Percentiles rank a stretch among this genome's conserved stretches.
Evolutionary conservation across 2,113 vertebrate genomes (phyloP).

Genomic region (Lota lota): DNA sequence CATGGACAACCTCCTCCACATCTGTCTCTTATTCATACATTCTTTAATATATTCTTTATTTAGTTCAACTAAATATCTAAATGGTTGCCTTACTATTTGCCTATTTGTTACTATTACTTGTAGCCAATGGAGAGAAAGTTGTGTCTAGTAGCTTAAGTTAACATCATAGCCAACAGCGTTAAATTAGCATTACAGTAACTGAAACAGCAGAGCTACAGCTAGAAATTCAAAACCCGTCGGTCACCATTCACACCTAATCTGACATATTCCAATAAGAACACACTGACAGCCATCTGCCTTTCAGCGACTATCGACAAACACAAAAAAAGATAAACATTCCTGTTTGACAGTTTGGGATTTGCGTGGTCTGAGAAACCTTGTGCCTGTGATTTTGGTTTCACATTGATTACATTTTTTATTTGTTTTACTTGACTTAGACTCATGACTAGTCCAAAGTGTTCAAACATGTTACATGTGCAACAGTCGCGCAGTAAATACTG

Average conservation of each 20-base stretch:
- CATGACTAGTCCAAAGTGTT: conserved; percentile 35
- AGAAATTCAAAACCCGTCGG: conserved; percentile 19
- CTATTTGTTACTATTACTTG: too few species aligned
- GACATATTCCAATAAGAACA: conserved; percentile 44
- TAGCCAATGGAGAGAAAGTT: too few species aligned
- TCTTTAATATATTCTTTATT: too few species aligned
- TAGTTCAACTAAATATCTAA: too few species aligned
- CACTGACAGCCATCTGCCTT: conserved; percentile 32
- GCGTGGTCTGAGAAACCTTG: conserved; percentile 11
- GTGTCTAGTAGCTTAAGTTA: too few species aligned
- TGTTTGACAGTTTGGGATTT: conserved; percentile 22
- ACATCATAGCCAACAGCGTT: not conserved
- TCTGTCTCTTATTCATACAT: too few species aligned
- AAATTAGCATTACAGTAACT: too few species aligned
- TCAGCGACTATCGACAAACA: conserved; percentile 25
- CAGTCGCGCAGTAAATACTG: not conserved
- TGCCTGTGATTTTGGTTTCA: conserved; percentile 28
- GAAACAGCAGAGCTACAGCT: conserved; percentile 10
- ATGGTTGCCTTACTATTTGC: too few species aligned
- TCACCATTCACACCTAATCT: conserved; percentile 20
- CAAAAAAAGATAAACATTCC: conserved; percentile 21
- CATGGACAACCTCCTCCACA: too few species aligned
- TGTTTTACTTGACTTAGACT: conserved; percentile 22
- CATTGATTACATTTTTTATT: conserved; percentile 14
- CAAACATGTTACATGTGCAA: conserved; percentile 19